Evolutionary conservation across 2,113 vertebrate species (phyloP).

Genomic region (Trachemys scripta): DNA sequence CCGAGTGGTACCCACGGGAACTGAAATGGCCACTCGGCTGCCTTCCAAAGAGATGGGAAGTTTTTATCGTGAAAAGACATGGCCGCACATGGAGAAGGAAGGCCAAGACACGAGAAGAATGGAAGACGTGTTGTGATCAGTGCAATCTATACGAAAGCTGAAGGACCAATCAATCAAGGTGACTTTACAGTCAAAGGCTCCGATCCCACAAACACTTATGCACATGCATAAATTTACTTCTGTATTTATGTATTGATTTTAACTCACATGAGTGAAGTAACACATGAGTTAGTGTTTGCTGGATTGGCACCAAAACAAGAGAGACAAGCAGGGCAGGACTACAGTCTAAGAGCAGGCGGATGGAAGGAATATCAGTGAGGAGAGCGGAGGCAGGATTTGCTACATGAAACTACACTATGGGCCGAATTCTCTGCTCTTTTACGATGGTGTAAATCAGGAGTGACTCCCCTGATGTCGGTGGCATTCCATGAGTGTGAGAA

Average conservation of each 20-base stretch:
- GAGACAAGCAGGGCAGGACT: background rate
- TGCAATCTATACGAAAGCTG: too few species aligned
- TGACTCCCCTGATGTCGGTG: background rate
- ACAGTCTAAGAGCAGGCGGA: background rate
- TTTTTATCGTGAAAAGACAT: too few species aligned
- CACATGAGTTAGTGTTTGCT: background rate
- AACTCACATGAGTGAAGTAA: background rate
- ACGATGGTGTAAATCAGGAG: background rate
- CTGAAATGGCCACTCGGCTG: too few species aligned
- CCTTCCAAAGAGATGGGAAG: too few species aligned
- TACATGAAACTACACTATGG: background rate
- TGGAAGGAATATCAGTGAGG: background rate
- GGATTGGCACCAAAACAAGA: background rate
- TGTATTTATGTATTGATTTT: background rate
- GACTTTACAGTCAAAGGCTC: background rate
- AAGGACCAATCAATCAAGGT: too few species aligned
- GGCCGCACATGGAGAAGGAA: too few species aligned
- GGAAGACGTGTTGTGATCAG: too few species aligned
- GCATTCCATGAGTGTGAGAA: background rate
- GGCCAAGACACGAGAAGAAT: too few species aligned
- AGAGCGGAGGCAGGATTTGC: background rate
- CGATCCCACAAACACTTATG: rapidly evolving
- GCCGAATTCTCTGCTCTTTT: background rate
- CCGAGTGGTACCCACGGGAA: too few species aligned
- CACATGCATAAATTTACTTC: background rate